phyloP scores from a whole-genome alignment of 2,888 invertebrate species.

The Luperina nickerlii region DNA sequence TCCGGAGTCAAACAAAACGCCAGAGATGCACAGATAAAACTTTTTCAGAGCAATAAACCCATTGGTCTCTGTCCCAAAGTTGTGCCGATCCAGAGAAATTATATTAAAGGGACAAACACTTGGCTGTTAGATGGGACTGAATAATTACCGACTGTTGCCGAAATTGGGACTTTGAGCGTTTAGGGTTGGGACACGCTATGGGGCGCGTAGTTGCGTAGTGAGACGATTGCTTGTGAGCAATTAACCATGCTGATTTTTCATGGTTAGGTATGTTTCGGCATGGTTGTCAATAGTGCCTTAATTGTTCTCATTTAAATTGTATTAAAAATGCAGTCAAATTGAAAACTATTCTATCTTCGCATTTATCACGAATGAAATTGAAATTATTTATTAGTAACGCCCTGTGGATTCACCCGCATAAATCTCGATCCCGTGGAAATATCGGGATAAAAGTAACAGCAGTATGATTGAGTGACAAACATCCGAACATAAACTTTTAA shows the following conservation, averaged over 20 bases:
- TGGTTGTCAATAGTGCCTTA: not conserved
- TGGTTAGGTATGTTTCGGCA: not conserved
- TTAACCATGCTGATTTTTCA: not conserved
- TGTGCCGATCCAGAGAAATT: conserved; percentile 39
- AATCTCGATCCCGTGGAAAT: no score
- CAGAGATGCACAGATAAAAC: conserved; percentile 37
- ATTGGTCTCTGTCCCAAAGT: conserved; percentile 27
- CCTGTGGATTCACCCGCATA: no score
- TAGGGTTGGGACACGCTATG: conserved; percentile 12
- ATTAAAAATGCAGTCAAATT: not conserved
- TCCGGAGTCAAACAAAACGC: conserved; percentile 19
- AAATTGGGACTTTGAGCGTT: conserved; percentile 41
- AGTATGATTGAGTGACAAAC: no score
- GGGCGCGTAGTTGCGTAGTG: conserved; percentile 7
- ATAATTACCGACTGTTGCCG: conserved; percentile 47
- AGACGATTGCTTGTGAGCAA: not conserved
- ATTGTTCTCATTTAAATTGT: not conserved
- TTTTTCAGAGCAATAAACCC: conserved; percentile 31
- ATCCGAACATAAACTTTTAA: no score
- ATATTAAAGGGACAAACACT: conserved; percentile 54
- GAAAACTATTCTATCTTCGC: not conserved
- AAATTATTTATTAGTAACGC: no score
- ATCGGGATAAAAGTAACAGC: no score
- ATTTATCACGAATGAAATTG: not conserved
- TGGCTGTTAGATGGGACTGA: conserved; percentile 43